Conservation (phyloP, 2,888 invertebrate genomes). For the Dasypolia templi region DNA sequence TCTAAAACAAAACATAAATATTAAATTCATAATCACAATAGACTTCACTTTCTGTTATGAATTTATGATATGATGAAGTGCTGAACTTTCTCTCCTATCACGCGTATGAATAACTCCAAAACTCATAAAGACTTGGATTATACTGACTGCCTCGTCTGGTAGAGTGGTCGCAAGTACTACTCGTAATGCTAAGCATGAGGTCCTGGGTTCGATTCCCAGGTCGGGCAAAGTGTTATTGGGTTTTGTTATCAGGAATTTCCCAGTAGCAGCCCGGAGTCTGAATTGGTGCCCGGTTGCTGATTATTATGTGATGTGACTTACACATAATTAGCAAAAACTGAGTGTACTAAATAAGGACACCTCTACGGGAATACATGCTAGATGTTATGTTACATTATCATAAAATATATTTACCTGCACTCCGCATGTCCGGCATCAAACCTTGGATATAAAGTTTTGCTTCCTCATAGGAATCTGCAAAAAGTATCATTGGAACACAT, state of each 20-base stretch:
- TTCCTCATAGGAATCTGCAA: slow-evolving; percentile 14
- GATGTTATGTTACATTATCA: background rate
- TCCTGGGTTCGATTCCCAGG: background rate
- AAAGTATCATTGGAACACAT: background rate
- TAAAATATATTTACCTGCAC: slow-evolving; percentile 3
- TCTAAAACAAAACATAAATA: background rate
- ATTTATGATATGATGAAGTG: too few relatives aligned
- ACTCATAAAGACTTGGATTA: background rate
- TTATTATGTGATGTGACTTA: background rate
- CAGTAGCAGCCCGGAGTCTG: background rate
- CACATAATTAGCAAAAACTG: background rate
- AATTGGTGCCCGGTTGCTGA: background rate
- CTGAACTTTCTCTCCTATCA: background rate
- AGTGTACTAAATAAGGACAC: too few relatives aligned
- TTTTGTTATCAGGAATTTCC: background rate
- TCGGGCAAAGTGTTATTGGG: background rate
- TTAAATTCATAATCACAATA: background rate
- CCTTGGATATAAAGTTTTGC: slow-evolving; percentile 14
- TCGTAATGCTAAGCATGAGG: background rate
- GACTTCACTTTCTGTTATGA: background rate
- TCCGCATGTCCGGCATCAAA: background rate
- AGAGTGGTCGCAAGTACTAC: background rate
- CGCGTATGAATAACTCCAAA: too few relatives aligned
- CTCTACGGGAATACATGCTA: too few relatives aligned
- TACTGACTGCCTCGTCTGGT: background rate